Evolutionary conservation across 2,113 vertebrate species (phyloP).

Genomic region (Spheniscus mendiculus): DNA sequence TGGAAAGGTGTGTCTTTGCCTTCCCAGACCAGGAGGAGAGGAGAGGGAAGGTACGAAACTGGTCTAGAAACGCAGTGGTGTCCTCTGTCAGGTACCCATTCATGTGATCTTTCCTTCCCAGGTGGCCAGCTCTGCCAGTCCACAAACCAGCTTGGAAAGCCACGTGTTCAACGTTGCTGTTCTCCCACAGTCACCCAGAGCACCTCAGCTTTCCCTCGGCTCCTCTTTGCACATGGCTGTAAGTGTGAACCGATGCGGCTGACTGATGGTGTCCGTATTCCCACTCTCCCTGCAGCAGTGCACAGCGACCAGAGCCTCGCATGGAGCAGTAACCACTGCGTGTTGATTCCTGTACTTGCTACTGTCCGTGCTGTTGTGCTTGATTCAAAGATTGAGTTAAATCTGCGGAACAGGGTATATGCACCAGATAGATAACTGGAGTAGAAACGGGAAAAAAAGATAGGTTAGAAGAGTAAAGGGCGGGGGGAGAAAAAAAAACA

Average conservation of each 20-base stretch:
- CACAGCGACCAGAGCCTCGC: neutral
- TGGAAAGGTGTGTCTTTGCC: neutral
- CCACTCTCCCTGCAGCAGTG: no score
- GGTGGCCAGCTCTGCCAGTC: constrained; percentile 80
- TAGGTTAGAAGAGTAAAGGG: neutral
- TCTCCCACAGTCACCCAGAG: constrained; percentile 80
- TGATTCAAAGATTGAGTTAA: neutral
- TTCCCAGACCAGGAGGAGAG: neutral
- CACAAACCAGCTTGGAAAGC: constrained; percentile 70
- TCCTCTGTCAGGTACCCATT: neutral
- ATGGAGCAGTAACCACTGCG: neutral
- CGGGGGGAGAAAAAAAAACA: no score
- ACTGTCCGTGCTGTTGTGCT: fast-evolving
- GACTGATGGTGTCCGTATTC: neutral
- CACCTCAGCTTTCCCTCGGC: constrained; percentile 79
- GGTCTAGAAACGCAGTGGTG: neutral
- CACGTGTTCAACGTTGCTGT: constrained; percentile 89
- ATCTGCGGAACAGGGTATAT: neutral
- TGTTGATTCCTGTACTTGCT: neutral
- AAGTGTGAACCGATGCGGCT: constrained; percentile 9
- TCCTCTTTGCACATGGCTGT: constrained; percentile 91
- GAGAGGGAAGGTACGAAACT: neutral
- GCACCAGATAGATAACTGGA: neutral
- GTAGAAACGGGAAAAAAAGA: neutral
- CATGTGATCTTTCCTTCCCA: constrained; percentile 26